These are phyloP conservation scores for Cryptocheilus praepositus DNA, from an alignment of 2,888 invertebrate species.

Conservation along the genomic window DNA sequence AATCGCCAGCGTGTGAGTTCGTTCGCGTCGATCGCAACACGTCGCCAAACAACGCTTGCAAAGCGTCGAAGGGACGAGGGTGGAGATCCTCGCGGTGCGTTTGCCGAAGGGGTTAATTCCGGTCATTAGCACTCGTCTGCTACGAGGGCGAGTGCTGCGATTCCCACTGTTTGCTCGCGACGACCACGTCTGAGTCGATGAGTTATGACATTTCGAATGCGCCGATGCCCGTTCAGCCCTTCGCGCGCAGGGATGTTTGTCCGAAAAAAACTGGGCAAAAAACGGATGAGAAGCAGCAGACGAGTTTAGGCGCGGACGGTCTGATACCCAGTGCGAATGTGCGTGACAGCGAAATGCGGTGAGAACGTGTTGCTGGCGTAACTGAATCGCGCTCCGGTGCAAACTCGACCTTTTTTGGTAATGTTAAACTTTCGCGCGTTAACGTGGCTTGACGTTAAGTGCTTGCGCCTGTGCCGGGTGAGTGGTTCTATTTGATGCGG, in stretches of 20 bases:
- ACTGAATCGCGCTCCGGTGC: too few relatives aligned
- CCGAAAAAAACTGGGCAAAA: conserved; percentile 45
- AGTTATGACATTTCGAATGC: conserved; percentile 53
- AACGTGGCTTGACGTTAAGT: too few relatives aligned
- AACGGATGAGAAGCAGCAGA: conserved; percentile 10
- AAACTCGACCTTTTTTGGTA: too few relatives aligned
- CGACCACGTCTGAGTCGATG: conserved; percentile 39
- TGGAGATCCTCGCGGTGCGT: conserved; percentile 25
- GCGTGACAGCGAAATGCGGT: too few relatives aligned
- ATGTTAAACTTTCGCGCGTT: too few relatives aligned
- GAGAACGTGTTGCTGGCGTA: too few relatives aligned
- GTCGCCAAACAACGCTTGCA: conserved; percentile 15
- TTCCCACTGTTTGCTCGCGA: conserved; percentile 54
- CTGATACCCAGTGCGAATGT: too few relatives aligned
- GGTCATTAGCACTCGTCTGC: conserved; percentile 44
- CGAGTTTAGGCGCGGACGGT: background rate
- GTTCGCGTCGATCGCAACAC: background rate
- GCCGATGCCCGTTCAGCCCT: conserved; percentile 1
- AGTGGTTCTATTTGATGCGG: too few relatives aligned
- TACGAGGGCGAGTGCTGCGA: conserved; percentile 40
- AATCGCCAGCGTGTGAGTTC: too few relatives aligned
- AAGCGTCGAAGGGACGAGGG: conserved; percentile 21
- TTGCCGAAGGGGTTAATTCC: conserved; percentile 56
- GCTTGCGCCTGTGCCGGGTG: too few relatives aligned
- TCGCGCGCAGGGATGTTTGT: conserved; percentile 30